A percentile compares a stretch with the other conserved stretches of the same genome.
These are phyloP conservation scores for Aspidapion aeneum DNA, from an alignment of 2,888 invertebrate species.

Conservation along the genomic window DNA sequence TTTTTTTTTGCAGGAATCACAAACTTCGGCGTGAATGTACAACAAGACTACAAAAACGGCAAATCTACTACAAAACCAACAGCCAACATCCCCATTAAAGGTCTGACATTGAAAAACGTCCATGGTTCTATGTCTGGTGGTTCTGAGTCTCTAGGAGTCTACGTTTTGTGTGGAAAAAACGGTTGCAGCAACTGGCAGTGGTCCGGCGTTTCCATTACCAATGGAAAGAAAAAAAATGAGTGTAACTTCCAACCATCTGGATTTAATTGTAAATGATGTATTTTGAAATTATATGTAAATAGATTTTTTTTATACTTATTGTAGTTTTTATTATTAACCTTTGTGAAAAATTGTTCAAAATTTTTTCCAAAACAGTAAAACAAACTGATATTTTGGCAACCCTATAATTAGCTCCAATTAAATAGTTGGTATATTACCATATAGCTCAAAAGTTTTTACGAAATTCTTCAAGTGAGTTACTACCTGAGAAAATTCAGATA, in stretches of 20 bases:
- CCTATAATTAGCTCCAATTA: no score
- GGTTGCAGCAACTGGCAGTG: constrained; percentile 26
- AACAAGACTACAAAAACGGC: constrained; percentile 28
- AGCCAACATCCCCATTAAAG: constrained; percentile 27
- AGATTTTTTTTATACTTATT: no score
- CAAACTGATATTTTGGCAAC: no score
- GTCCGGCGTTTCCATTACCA: constrained; percentile 23
- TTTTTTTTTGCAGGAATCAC: constrained; percentile 23
- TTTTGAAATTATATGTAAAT: no score
- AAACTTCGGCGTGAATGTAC: constrained; percentile 27
- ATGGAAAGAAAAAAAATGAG: constrained; percentile 17
- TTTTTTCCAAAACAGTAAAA: no score
- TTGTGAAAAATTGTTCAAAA: no score
- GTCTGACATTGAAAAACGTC: constrained; percentile 18
- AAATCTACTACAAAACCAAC: constrained; percentile 19
- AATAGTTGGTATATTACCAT: no score
- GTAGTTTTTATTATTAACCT: no score
- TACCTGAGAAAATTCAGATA: no score
- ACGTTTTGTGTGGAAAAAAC: constrained; percentile 25
- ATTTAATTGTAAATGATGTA: constrained; percentile 18
- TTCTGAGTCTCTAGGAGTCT: constrained; percentile 21
- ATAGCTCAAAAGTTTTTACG: no score
- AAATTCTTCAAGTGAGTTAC: no score
- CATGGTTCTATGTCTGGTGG: constrained; percentile 24
- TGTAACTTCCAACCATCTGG: constrained; percentile 27